Evolutionary conservation across 2,113 vertebrate genomes (phyloP), one percentile per base, ranked within the genome.

Genomic region (Formicarius rufipectus): DNA sequence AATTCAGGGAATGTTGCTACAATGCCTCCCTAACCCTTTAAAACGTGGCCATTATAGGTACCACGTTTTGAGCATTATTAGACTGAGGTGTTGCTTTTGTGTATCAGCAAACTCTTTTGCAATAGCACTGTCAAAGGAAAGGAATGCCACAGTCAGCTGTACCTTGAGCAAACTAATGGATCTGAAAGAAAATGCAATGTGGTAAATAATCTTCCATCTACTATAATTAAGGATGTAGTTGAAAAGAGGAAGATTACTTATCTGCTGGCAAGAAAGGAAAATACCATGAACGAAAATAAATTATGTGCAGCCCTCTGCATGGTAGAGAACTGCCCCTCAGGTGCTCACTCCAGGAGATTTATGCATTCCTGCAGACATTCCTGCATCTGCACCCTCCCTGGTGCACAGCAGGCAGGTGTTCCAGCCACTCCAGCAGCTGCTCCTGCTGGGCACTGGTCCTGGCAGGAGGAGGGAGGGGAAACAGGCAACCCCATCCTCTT

Each of bases 141-240:
- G 79, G 56, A 95, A 86, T 93, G 52, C 60, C 37, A 9, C 22
- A n/a, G 42, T 88, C 74, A 95, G 64, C 85, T 89, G 64, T 88
- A 86, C 60, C 44, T 58, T 81, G 82, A 95, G 76, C 90, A 90
- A 94, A 95, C 64, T 90, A 93, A 96, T 95, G 91, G 87, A 75
- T 96, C 72, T 56, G 68, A 97, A 96, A 93, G 79, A 95, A 96
- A 90, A 35, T 67, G 75, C 79, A 92, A 28, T 30, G 56, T 81
- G 87, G 93, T 93, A 96, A 97, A 95, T 97, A 95, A 95, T 96
- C 68, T 89, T 94, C 88, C 88, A 85, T 75, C 95, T 92, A 14
- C 88, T 92, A 40, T 94, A 96, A 96, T 94, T 95, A 94, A 93
- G 92, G 76, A 75, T 64, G 85, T 33, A 81, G 92, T n/a, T 53